phyloP scores from a whole-genome alignment of 2,797 vertebrate genomes.

The Malacoctenus gilli region DNA sequence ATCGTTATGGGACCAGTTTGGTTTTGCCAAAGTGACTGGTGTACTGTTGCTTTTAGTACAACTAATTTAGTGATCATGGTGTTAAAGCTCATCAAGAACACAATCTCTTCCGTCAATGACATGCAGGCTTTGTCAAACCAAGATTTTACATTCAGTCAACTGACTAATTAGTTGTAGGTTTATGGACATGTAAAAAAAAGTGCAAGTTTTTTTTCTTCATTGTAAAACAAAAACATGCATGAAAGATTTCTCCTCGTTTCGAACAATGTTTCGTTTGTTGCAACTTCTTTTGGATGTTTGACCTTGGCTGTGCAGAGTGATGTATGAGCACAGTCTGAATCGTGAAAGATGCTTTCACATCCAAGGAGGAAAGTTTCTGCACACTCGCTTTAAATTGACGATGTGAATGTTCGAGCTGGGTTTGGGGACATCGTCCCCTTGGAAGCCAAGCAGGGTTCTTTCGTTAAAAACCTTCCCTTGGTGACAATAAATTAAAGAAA shows the following conservation, averaged over 20 bases:
- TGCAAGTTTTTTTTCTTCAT: background rate
- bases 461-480: background rate
- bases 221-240: slow-evolving; percentile 3
- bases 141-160: no score
- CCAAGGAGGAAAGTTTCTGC: background rate
- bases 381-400: background rate
- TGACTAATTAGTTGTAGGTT: no score
- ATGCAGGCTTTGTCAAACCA: no score
- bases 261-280: background rate
- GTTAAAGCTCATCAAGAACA: no score
- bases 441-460: background rate
- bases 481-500: background rate
- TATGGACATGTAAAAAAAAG: background rate
- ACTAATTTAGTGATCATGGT: no score
- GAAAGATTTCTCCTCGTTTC: background rate
- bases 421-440: background rate
- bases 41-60: no score
- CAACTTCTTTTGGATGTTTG: slow-evolving; percentile 11
- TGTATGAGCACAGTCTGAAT: slow-evolving; percentile 4
- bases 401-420: background rate
- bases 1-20: no score
- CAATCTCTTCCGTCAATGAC: no score
- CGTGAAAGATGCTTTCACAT: slow-evolving; percentile 2
- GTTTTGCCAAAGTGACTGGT: no score
- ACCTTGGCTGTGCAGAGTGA: slow-evolving; percentile 12